These are phyloP conservation scores for Tenthredo livida DNA, from an alignment of 2,888 invertebrate genomes.

Conservation along the genomic window DNA sequence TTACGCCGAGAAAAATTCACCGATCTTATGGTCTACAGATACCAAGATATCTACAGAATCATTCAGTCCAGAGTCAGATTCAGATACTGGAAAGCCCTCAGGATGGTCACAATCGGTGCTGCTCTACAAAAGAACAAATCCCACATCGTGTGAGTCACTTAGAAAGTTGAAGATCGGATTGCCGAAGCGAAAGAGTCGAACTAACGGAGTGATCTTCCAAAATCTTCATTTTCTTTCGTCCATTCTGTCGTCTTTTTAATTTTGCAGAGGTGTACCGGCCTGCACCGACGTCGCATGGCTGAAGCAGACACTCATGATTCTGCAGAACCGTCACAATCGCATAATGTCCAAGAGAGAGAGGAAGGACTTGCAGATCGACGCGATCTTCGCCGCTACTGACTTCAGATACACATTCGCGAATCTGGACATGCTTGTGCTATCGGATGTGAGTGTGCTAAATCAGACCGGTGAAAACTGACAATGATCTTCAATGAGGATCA, in stretches of 20 bases:
- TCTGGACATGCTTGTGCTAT: conserved; percentile 42
- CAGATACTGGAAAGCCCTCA: conserved; percentile 39
- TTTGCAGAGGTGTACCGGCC: conserved; percentile 14
- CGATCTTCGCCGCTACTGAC: conserved; percentile 28
- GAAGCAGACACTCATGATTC: conserved; percentile 6
- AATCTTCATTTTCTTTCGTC: background rate
- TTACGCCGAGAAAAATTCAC: conserved; percentile 13
- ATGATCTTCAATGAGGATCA: background rate
- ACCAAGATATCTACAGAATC: conserved; percentile 11
- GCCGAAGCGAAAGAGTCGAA: background rate
- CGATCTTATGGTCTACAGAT: conserved; percentile 26
- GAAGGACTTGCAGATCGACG: background rate
- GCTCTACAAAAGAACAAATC: conserved; percentile 41
- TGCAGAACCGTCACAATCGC: conserved; percentile 12
- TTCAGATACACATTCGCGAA: conserved; percentile 36
- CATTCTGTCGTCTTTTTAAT: background rate
- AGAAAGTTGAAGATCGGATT: background rate
- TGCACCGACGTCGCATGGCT: conserved; percentile 42
- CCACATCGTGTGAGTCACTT: conserved; percentile 27
- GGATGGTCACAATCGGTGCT: conserved; percentile 38
- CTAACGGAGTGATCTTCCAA: background rate
- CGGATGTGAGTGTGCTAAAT: conserved; percentile 21
- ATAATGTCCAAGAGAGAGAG: background rate
- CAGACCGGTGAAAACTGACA: background rate
- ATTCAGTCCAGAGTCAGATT: conserved; percentile 33